Evolutionary conservation across 2,797 vertebrate species (phyloP), one percentile per base, ranked within the genome.

Genomic region (Gadopsis bispinosus): DNA sequence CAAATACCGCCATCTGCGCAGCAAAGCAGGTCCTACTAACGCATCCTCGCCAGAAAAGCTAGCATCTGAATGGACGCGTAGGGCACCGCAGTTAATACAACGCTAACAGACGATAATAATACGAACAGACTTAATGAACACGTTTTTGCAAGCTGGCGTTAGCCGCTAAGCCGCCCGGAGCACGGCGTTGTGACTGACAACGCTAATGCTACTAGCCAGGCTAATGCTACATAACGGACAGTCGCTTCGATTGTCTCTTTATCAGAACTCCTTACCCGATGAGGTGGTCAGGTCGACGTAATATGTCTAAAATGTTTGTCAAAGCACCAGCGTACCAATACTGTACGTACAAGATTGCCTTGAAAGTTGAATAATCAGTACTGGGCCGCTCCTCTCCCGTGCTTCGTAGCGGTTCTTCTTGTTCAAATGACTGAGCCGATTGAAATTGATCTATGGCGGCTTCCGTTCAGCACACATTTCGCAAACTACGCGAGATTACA

Each of bases 401-500:
- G 69, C 87, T 87, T 87, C 89, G 90, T 81, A 82, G 87, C 88
- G 78, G 84, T 85, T 90, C 83, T 60, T 89, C 87, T 85, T 78
- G 88, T 93, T 94, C 89, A 93, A 94, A 94, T 89, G 91, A 92
- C 83, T 89, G 93, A 88, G 90, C 84, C 80, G 89, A 91, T 58
- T 73, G 83, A 61, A 86, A 90, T 55, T 91, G 91, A 69, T 80
- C 84, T 61, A 19, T 73, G 45, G 39, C 69, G 79, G 90, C 91
- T 94, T 93, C 94, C 93, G 94, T 95, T 76, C 37, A 47, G 48
- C 45, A 63, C 67, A 68, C 56, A 61, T 72, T 75, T 58, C 31
- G 13, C 22, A 31, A 75, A 51, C 43, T 33, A 35, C 90, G 90
- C 85, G 92, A 93, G 87, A 91, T 69, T 22, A 61, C 61, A 22